A percentile compares a stretch with the other conserved stretches of the same genome.
Conservation (phyloP, 2,797 vertebrate genomes). For the Lateolabrax maculatus region DNA sequence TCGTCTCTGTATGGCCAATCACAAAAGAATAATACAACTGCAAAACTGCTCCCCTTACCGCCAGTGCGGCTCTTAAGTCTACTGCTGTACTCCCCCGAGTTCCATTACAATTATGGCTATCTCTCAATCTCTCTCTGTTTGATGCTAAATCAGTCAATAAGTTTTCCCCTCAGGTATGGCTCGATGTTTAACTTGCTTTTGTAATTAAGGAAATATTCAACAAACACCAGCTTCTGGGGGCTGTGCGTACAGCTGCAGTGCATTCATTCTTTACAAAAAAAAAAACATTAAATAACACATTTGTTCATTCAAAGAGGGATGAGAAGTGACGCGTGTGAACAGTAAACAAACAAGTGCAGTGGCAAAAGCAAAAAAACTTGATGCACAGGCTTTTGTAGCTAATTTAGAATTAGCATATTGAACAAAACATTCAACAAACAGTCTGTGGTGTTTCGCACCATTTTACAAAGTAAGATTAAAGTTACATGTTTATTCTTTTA, state of each 20-base stretch:
- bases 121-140: constrained; percentile 51
- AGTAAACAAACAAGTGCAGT: constrained; percentile 52
- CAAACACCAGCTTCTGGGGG: constrained; percentile 24
- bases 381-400: constrained; percentile 37
- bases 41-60: constrained; percentile 32
- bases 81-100: constrained; percentile 24
- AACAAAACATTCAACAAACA: constrained; percentile 65
- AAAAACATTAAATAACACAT: constrained; percentile 41
- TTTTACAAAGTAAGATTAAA: constrained; percentile 59
- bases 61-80: constrained; percentile 24
- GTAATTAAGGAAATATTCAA: constrained; percentile 61
- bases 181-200: constrained; percentile 46
- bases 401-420: constrained; percentile 56
- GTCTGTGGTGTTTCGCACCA: constrained; percentile 17
- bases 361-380: constrained; percentile 18
- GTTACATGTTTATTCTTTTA: constrained; percentile 60
- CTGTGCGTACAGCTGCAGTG: constrained; percentile 33
- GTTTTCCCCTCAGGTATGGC: constrained; percentile 45
- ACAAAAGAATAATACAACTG: constrained; percentile 56
- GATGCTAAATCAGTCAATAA: constrained; percentile 61
- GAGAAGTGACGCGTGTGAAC: constrained; percentile 24
- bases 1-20: constrained; percentile 58
- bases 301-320: constrained; percentile 48
- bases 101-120: constrained; percentile 49
- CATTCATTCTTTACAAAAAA: constrained; percentile 20